phyloP scores from a whole-genome alignment of 2,113 vertebrate genomes.

The Chascanopsetta lugubris region DNA sequence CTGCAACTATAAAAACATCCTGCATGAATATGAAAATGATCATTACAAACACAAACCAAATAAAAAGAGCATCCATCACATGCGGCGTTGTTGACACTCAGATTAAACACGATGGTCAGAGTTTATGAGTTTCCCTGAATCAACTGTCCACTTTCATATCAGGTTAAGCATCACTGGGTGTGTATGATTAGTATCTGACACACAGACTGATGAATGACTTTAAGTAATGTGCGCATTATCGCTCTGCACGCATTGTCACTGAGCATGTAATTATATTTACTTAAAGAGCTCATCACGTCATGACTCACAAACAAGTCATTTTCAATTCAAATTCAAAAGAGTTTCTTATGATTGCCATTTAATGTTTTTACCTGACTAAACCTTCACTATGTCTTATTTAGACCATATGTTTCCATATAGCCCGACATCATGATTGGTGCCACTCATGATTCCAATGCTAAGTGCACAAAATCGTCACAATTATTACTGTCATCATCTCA shows the following conservation, averaged over 20 bases:
- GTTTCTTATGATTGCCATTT: not conserved
- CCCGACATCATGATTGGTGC: not conserved
- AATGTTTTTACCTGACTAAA: not conserved
- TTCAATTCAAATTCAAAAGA: not conserved
- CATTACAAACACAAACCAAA: not conserved
- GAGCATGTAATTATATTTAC: not conserved
- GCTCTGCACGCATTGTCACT: conserved; percentile 9
- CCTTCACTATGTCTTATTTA: not conserved
- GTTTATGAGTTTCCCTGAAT: not conserved
- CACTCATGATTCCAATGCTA: not conserved
- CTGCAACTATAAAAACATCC: no score
- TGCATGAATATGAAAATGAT: not conserved
- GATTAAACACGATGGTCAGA: not conserved
- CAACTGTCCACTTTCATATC: not conserved
- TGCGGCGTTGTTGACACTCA: not conserved
- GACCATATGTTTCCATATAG: not conserved
- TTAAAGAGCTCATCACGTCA: not conserved
- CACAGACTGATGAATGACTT: not conserved
- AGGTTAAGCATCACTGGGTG: not conserved
- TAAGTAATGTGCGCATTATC: not conserved
- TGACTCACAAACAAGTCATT: not conserved
- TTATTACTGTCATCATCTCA: conserved; percentile 7
- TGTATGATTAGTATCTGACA: not conserved
- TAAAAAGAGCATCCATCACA: no score
- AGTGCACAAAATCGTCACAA: no score